Evolutionary conservation across 2,113 vertebrate genomes (phyloP), one percentile per base, ranked within the genome.

Genomic region (Cyanoramphus novaezelandiae): DNA sequence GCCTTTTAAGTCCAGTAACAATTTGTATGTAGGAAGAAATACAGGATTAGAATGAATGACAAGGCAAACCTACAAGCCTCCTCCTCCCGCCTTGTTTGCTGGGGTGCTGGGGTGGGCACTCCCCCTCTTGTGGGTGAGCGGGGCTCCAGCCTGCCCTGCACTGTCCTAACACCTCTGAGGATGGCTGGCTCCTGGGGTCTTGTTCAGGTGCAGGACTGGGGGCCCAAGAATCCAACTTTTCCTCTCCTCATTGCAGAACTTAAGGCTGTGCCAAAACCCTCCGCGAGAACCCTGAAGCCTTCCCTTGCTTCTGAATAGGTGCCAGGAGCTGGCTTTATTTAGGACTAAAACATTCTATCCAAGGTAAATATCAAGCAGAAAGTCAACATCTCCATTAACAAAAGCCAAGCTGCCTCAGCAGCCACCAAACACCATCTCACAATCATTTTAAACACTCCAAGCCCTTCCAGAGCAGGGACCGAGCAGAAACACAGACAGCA

Each of bases 401-500:
- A 79, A 55, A 44, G 1, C 27, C 69, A 69, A 69, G 69, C 52
- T 94, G 86, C 44, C 76, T 86, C 72, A n/a, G 68, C 5, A 29
- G 52, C 47, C 52, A 67, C 43, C 1, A 0, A 88, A 82, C 37
- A 29, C 31, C 1, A 82, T 31, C 53, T 35, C 44, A 35, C 78
- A 62, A 50, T 74, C 78, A 37, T n/a, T 35, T 28, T 41, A 41
- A 62, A 82, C 53, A 50, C 31, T 50, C 44, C 37, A 60, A 90
- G 84, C 68, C 39, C 70, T 80, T 43, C 53, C 46, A 69, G 90
- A 47, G 62, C 17, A 84, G 53, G 57, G 50, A 80, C 52, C 80
- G 28, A 43, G 41, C 64, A 76, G 92, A 88, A 97, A 91, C 67
- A 85, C 75, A 39, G 39, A 83, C 77, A 69, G 78, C 37, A 77